A percentile compares a stretch with the other conserved stretches of the same genome.
phyloP scores from a whole-genome alignment of 2,797 vertebrate genomes.

The Intellagama lesueurii region DNA sequence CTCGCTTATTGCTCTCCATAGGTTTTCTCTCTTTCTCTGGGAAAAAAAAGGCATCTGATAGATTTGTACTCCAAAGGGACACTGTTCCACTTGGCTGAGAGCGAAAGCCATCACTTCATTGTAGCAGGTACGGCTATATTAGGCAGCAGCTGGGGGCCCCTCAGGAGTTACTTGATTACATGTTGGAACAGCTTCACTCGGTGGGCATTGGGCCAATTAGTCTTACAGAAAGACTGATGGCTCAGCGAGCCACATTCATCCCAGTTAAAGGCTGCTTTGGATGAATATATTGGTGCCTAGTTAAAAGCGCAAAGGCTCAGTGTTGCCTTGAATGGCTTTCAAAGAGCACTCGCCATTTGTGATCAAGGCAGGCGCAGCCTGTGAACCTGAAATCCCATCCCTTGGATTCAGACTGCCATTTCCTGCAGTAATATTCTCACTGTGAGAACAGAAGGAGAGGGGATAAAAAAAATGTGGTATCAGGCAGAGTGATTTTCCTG shows the following conservation, averaged over 20 bases:
- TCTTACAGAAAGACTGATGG: slow-evolving; percentile 64
- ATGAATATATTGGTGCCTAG: slow-evolving; percentile 38
- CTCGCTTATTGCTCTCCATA: background rate
- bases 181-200: slow-evolving; percentile 70
- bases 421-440: slow-evolving; percentile 25
- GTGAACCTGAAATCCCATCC: slow-evolving; percentile 10
- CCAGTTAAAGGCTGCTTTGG: slow-evolving; percentile 44
- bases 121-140: slow-evolving; percentile 69
- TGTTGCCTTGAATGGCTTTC: slow-evolving; percentile 48
- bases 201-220: slow-evolving; percentile 70
- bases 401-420: slow-evolving; percentile 37
- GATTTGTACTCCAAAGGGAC: slow-evolving; percentile 65
- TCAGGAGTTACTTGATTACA: slow-evolving; percentile 72
- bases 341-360: slow-evolving; percentile 38
- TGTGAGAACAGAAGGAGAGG: slow-evolving; percentile 18
- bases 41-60: slow-evolving; percentile 19
- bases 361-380: slow-evolving; percentile 30
- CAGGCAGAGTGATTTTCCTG: background rate
- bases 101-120: slow-evolving; percentile 44
- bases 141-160: slow-evolving; percentile 61
- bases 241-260: slow-evolving; percentile 64
- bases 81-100: slow-evolving; percentile 70
- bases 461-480: background rate
- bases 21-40: slow-evolving; percentile 44
- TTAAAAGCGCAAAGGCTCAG: slow-evolving; percentile 11